A percentile compares a stretch with the other conserved stretches of the same genome.
Evolutionary conservation across 2,113 vertebrate genomes (phyloP).

Genomic region (Bombycilla garrulus): DNA sequence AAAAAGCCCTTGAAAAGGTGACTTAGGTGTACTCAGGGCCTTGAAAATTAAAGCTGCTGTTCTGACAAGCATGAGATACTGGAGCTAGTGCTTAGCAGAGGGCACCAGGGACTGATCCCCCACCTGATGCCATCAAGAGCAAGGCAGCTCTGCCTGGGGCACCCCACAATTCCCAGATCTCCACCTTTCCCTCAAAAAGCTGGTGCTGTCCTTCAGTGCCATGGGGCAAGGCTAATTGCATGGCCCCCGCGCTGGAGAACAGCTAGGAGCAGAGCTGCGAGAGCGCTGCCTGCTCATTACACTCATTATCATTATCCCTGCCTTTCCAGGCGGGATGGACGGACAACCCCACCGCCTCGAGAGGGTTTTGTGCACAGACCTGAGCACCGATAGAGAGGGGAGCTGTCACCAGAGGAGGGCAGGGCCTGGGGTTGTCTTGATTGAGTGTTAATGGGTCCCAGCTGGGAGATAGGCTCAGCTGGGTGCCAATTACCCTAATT

Average conservation of each 20-base stretch:
- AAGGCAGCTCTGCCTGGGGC: neutral
- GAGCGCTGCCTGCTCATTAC: neutral
- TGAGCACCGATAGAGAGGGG: neutral
- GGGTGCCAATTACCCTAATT: constrained; percentile 38
- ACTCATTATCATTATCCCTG: neutral
- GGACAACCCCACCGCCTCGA: neutral
- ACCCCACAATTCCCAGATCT: neutral
- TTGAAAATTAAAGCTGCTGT: neutral
- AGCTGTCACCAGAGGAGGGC: neutral
- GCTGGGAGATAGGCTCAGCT: constrained; percentile 48
- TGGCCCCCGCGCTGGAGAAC: fast-evolving
- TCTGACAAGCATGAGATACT: neutral
- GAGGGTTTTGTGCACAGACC: neutral
- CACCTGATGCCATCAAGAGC: neutral
- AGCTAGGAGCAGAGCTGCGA: neutral
- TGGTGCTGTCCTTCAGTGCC: neutral
- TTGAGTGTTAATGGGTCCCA: constrained; percentile 52
- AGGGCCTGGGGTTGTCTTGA: neutral
- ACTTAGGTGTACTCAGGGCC: neutral
- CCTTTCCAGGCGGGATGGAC: neutral
- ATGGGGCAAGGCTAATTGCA: neutral
- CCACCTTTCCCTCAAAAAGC: neutral
- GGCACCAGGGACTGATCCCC: neutral
- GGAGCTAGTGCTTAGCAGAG: neutral
- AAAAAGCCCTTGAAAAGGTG: constrained; percentile 25